These are phyloP conservation scores for Morpho achilles DNA, from an alignment of 2,888 invertebrate genomes.

Conservation along the genomic window DNA sequence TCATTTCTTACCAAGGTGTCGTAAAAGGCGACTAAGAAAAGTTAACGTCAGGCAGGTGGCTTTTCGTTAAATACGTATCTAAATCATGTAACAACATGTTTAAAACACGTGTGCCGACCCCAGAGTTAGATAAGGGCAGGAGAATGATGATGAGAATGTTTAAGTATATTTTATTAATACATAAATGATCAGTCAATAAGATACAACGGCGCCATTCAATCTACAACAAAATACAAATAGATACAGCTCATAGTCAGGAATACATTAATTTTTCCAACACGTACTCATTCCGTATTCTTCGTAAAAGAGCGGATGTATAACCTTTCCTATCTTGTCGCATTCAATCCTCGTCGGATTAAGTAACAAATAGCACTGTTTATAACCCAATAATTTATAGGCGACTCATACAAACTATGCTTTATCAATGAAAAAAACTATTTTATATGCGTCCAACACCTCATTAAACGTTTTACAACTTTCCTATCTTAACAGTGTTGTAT, in stretches of 20 bases:
- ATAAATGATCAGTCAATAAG: neutral
- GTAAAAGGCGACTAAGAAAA: no score
- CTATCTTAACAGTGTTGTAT: conserved; percentile 24
- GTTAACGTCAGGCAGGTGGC: no score
- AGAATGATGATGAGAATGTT: no score
- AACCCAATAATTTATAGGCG: conserved; percentile 51
- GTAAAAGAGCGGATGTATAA: conserved; percentile 49
- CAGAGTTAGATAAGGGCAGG: no score
- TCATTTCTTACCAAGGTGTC: no score
- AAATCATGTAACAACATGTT: no score
- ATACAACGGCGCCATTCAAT: neutral
- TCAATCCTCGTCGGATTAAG: conserved; percentile 36
- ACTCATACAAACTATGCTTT: conserved; percentile 27
- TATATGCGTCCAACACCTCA: conserved; percentile 56
- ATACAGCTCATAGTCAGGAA: conserved; percentile 1
- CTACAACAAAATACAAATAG: conserved; percentile 5
- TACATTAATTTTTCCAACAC: conserved; percentile 31
- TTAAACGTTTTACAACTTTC: conserved; percentile 56
- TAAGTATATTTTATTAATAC: no score
- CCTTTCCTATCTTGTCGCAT: conserved; percentile 36
- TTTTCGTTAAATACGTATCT: no score
- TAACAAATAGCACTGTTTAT: conserved; percentile 55
- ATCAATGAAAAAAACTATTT: conserved; percentile 38
- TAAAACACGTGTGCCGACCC: no score
- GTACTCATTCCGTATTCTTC: conserved; percentile 46